phyloP scores from a whole-genome alignment of 1,140 invertebrate species.

The Lepidurus packardi region DNA sequence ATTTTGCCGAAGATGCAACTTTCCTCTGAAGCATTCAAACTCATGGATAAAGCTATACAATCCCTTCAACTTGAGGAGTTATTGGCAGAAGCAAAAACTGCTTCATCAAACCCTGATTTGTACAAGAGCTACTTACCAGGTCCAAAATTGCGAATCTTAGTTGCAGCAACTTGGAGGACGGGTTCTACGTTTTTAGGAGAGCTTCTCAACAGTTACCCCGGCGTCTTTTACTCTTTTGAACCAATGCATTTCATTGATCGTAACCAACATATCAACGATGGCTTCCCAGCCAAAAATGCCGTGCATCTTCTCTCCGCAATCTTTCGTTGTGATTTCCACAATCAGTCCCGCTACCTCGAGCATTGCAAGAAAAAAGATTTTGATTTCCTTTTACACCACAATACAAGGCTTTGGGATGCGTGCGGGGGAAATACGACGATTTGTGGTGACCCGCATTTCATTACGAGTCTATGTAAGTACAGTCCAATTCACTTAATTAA shows the following conservation, averaged over 20 bases:
- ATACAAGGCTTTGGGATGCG: conserved; percentile 37
- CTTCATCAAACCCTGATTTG: too few relatives aligned
- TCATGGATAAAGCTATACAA: too few relatives aligned
- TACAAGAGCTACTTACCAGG: background rate
- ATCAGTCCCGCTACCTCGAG: conserved; percentile 30
- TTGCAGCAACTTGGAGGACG: conserved; percentile 43
- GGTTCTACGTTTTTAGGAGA: conserved; percentile 48
- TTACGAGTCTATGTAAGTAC: conserved; percentile 37
- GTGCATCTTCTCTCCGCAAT: conserved; percentile 37
- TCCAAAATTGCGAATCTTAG: conserved; percentile 34
- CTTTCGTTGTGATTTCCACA: conserved; percentile 36
- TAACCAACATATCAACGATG: conserved; percentile 29
- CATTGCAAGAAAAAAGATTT: conserved; percentile 36
- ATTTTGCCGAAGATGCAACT: too few relatives aligned
- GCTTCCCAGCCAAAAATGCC: conserved; percentile 35
- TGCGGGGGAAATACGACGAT: conserved; percentile 37
- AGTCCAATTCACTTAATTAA: conserved; percentile 40
- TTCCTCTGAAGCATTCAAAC: too few relatives aligned
- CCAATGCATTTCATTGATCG: conserved; percentile 40
- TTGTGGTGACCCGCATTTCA: conserved; percentile 39
- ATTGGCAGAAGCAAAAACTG: too few relatives aligned
- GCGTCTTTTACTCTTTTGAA: conserved; percentile 47
- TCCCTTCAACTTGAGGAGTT: too few relatives aligned
- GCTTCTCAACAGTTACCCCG: conserved; percentile 43
- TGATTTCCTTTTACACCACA: conserved; percentile 38